phyloP scores from a whole-genome alignment of 2,888 invertebrate genomes.

The Pseudococcus longispinus region DNA sequence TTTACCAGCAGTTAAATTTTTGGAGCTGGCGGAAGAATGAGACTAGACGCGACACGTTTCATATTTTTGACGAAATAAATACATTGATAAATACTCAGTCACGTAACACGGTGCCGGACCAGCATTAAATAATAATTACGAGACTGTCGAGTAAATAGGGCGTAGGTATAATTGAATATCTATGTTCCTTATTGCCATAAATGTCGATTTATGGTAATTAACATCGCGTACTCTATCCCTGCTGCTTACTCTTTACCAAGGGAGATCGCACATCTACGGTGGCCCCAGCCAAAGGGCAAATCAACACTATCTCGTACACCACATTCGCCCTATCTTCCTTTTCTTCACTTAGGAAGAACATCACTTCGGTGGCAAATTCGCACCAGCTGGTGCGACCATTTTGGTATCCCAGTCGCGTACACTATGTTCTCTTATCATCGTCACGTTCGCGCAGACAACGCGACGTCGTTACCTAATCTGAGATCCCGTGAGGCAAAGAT shows the following conservation, averaged over 20 bases:
- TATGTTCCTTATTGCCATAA: slow-evolving; percentile 43
- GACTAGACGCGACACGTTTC: no score
- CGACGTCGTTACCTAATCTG: neutral
- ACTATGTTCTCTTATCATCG: neutral
- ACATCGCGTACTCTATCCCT: neutral
- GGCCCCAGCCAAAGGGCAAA: no score
- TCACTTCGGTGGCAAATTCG: neutral
- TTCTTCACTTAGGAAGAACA: neutral
- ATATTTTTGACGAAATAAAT: no score
- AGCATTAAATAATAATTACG: slow-evolving; percentile 31
- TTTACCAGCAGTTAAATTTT: no score
- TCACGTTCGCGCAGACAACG: neutral
- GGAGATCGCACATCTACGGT: no score
- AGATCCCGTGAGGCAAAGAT: neutral
- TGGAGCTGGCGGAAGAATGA: no score
- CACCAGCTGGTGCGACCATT: neutral
- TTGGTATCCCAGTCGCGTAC: neutral
- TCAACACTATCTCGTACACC: no score
- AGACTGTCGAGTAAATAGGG: slow-evolving; percentile 40
- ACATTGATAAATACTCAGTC: no score
- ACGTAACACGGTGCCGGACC: neutral
- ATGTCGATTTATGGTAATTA: slow-evolving; percentile 50
- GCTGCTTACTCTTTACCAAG: no score
- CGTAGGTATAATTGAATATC: slow-evolving; percentile 51
- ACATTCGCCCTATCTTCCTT: no score